phyloP scores from a whole-genome alignment of 2,113 vertebrate genomes.

The Calypte anna region DNA sequence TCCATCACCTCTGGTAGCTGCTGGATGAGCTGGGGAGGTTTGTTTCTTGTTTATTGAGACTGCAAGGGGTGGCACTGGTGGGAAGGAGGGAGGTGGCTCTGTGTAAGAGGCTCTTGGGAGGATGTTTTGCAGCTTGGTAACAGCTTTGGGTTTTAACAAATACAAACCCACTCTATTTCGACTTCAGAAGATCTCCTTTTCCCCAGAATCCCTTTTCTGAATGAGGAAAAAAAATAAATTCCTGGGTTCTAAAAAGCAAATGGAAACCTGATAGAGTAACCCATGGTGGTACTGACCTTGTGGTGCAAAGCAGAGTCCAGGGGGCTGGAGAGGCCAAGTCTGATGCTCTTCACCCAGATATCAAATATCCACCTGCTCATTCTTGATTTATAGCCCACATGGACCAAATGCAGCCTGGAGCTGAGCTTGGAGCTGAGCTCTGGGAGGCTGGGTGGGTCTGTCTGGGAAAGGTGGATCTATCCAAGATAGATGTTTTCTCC shows the following conservation, averaged over 20 bases:
- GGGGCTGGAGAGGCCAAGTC: background rate
- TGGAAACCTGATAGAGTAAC: background rate
- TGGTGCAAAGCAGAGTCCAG: background rate
- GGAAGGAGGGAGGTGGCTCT: background rate
- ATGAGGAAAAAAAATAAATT: background rate
- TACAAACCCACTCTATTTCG: background rate
- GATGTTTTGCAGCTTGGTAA: background rate
- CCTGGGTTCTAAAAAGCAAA: background rate
- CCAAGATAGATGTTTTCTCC: background rate
- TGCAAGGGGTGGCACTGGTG: background rate
- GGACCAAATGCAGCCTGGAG: rapidly evolving
- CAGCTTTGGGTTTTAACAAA: background rate
- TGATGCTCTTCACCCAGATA: background rate
- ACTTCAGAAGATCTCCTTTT: background rate
- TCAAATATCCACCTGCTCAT: background rate
- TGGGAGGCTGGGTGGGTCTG: background rate
- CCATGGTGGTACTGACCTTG: background rate
- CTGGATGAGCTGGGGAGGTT: background rate
- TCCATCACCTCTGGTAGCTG: background rate
- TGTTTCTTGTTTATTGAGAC: background rate
- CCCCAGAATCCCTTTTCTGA: background rate
- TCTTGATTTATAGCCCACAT: rapidly evolving
- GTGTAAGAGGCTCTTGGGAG: background rate
- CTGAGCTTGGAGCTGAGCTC: background rate
- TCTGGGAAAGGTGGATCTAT: background rate